Conservation (phyloP, 2,113 vertebrate species). For the Sphyrna mokarran region DNA sequence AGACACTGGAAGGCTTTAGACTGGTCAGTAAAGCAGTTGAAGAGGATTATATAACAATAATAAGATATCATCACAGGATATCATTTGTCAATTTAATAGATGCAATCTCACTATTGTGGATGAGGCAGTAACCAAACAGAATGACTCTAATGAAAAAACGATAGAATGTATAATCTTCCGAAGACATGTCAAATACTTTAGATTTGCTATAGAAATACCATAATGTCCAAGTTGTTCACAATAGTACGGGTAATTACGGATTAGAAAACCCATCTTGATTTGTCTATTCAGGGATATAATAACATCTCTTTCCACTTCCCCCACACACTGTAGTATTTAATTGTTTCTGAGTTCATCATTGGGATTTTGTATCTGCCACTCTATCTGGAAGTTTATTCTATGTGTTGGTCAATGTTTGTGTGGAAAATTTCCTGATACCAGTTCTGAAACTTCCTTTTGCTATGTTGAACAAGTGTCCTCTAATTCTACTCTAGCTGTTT, state of each 20-base stretch:
- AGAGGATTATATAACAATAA: background rate
- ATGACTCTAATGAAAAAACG: background rate
- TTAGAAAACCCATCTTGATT: background rate
- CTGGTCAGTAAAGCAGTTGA: background rate
- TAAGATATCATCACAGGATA: background rate
- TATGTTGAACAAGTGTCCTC: too few relatives aligned
- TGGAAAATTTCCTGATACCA: too few relatives aligned
- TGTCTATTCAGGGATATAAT: too few relatives aligned
- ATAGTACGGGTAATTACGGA: background rate
- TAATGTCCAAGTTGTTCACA: background rate
- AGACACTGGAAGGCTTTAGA: background rate
- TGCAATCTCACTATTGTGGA: background rate
- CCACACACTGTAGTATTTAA: too few relatives aligned
- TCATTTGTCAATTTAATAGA: background rate
- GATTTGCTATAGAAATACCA: background rate
- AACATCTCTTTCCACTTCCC: too few relatives aligned
- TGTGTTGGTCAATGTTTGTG: too few relatives aligned
- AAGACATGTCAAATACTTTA: background rate
- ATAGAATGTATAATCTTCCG: background rate
- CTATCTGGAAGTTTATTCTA: too few relatives aligned
- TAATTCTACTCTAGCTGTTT: too few relatives aligned
- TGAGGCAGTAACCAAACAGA: background rate
- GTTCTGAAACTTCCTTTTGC: too few relatives aligned
- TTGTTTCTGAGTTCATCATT: too few relatives aligned
- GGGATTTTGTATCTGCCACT: too few relatives aligned